A percentile compares a stretch with the other conserved stretches of the same genome.
Conservation (phyloP, 1,140 invertebrate genomes). For the Drosophila carrolli region DNA sequence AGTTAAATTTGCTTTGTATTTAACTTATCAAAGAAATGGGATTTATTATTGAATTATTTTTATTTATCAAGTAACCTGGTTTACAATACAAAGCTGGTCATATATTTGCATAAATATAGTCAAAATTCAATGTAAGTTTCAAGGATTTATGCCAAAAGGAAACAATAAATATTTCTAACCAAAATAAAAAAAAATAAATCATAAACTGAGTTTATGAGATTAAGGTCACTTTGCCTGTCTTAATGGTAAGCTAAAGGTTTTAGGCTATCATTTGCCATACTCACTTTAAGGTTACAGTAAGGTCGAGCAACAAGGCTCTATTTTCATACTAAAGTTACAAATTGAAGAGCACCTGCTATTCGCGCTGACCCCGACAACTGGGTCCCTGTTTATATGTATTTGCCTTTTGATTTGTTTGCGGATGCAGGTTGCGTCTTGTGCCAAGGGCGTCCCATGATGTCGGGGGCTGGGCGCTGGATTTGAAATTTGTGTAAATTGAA, state of each 20-base stretch:
- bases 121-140: not conserved
- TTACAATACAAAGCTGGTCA: too few species aligned
- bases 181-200: not conserved
- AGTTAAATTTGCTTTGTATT: not conserved
- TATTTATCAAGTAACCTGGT: too few species aligned
- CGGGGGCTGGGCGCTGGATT: conserved; percentile 52
- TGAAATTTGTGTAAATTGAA: conserved; percentile 83
- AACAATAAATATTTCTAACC: too few species aligned
- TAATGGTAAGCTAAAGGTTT: too few species aligned
- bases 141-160: too few species aligned
- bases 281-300: too few species aligned
- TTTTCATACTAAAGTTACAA: not conserved
- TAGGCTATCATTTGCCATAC: too few species aligned
- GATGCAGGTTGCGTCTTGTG: conserved; percentile 73
- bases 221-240: too few species aligned
- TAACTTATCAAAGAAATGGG: not conserved
- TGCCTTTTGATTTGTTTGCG: conserved; percentile 76
- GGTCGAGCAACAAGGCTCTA: not conserved
- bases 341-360: conserved; percentile 10
- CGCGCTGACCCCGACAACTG: not conserved
- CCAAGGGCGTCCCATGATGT: conserved; percentile 51
- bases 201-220: too few species aligned
- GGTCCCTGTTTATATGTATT: conserved; percentile 44
- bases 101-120: too few species aligned
- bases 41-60: not conserved